These are phyloP conservation scores for Eilema caniola DNA, from an alignment of 2,888 invertebrate genomes.

Conservation along the genomic window DNA sequence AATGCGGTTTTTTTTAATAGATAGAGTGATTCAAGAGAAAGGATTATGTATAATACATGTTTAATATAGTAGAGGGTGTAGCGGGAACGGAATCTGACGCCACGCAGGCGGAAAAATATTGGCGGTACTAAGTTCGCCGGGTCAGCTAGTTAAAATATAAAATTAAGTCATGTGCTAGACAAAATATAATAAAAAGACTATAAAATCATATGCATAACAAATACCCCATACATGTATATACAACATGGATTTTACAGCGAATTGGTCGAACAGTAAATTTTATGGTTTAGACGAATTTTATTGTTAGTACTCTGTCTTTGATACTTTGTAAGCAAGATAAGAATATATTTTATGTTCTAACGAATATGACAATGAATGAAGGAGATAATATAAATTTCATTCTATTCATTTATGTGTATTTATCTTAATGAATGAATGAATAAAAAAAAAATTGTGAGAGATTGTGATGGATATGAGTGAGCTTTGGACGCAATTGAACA, in stretches of 20 bases:
- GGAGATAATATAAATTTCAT: neutral
- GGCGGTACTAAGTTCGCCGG: no score
- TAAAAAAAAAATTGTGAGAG: neutral
- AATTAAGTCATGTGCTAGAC: neutral
- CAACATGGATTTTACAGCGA: constrained; percentile 47
- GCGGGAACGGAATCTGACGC: no score
- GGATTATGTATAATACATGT: no score
- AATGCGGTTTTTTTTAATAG: no score
- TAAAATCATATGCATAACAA: neutral
- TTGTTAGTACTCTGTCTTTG: constrained; percentile 46
- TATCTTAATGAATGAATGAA: no score
- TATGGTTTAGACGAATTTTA: constrained; percentile 56
- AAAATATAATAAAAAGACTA: neutral
- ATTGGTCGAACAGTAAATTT: constrained; percentile 52
- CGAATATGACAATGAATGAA: neutral
- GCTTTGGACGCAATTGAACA: neutral
- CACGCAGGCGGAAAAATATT: no score
- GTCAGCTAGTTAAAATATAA: no score
- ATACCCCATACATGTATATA: neutral
- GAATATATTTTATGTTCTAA: constrained; percentile 4
- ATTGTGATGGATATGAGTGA: neutral
- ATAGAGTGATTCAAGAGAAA: no score
- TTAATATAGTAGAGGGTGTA: no score
- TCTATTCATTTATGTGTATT: no score
- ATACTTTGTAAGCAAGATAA: constrained; percentile 35